phyloP scores from a whole-genome alignment of 2,797 vertebrate species.

The Crocidura indochinensis region DNA sequence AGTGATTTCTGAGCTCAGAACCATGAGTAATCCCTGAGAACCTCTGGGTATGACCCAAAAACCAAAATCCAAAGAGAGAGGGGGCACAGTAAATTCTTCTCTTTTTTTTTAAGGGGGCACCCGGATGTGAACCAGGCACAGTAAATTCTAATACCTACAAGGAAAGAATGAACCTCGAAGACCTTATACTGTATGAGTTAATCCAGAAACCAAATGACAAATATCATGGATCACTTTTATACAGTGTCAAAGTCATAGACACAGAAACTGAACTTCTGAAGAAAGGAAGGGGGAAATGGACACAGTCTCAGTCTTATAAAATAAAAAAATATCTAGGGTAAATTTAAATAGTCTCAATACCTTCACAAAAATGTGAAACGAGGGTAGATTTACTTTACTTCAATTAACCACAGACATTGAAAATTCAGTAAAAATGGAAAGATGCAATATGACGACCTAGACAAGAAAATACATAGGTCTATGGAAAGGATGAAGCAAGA shows the following conservation, averaged over 20 bases:
- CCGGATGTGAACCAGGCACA: too few relatives aligned
- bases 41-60: too few relatives aligned
- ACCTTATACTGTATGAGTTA: background rate
- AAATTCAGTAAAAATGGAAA: background rate
- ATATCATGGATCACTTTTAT: background rate
- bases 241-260: background rate
- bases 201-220: background rate
- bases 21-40: too few relatives aligned
- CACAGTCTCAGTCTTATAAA: background rate
- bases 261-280: background rate
- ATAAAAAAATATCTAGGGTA: background rate
- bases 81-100: background rate
- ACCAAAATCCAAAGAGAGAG: too few relatives aligned
- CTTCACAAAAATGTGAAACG: background rate
- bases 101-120: too few relatives aligned
- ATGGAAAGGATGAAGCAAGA: background rate
- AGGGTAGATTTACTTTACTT: background rate
- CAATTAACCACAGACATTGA: background rate
- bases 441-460: background rate
- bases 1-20: too few relatives aligned
- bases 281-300: too few relatives aligned
- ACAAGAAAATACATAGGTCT: too few relatives aligned
- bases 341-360: too few relatives aligned
- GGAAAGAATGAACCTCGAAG: too few relatives aligned
- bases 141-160: background rate